phyloP scores from a whole-genome alignment of 92 coral and sea anemone species.

The Metridium senile region DNA sequence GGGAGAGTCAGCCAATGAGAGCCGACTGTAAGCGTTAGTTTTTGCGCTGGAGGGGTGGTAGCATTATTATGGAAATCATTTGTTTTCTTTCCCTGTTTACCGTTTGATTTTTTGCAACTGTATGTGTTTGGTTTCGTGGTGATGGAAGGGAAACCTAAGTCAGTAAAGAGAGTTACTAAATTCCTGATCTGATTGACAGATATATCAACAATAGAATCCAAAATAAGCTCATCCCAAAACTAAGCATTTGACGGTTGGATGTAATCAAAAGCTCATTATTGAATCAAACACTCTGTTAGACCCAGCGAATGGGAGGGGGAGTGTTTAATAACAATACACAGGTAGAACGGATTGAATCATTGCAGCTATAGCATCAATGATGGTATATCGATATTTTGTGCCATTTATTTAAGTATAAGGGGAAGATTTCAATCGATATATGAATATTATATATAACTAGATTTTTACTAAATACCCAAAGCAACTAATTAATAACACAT shows the following conservation, averaged over 20 bases:
- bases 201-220: too few relatives aligned
- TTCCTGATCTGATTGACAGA: too few relatives aligned
- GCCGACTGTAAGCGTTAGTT: conserved; percentile 19
- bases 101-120: neutral
- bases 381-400: too few relatives aligned
- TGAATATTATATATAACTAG: too few relatives aligned
- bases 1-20: conserved; percentile 4
- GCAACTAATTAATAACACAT: too few relatives aligned
- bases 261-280: conserved; percentile 29
- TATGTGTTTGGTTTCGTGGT: too few relatives aligned
- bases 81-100: conserved; percentile 14
- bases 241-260: neutral
- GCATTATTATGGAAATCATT: conserved; percentile 16
- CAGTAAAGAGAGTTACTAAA: too few relatives aligned
- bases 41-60: conserved; percentile 19
- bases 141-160: too few relatives aligned
- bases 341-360: conserved; percentile 16
- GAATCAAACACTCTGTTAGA: conserved; percentile 22
- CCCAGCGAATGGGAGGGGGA: neutral
- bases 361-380: neutral
- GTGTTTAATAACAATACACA: conserved; percentile 22
- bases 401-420: too few relatives aligned
- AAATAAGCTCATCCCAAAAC: too few relatives aligned
- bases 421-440: too few relatives aligned
- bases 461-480: too few relatives aligned